Conservation (phyloP, 1,140 invertebrate species). For the Pinna nobilis region DNA sequence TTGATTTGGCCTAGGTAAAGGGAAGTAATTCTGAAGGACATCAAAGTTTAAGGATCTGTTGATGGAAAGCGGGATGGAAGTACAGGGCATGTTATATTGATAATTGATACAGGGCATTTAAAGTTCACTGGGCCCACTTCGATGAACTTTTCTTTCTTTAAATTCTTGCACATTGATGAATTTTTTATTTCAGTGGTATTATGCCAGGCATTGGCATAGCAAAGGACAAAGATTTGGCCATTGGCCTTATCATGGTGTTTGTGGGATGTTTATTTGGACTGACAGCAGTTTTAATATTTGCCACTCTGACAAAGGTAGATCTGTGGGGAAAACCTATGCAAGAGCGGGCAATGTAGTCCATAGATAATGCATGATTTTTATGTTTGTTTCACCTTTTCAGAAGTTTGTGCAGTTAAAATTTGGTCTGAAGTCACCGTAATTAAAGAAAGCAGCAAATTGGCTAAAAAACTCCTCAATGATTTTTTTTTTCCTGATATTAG, state of each 20-base stretch:
- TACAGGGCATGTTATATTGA: too few relatives aligned
- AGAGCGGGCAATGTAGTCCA: too few relatives aligned
- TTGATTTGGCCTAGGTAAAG: too few relatives aligned
- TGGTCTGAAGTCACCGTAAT: too few relatives aligned
- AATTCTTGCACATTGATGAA: background rate
- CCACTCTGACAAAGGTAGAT: slow-evolving; percentile 65
- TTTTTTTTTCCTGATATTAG: too few relatives aligned
- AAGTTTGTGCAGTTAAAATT: too few relatives aligned
- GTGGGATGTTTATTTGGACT: slow-evolving; percentile 68
- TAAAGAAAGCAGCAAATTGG: too few relatives aligned
- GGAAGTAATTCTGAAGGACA: background rate
- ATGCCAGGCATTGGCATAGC: slow-evolving; percentile 60
- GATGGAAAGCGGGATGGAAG: background rate
- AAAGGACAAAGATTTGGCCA: slow-evolving; percentile 52
- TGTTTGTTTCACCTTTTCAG: too few relatives aligned
- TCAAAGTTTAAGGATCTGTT: background rate
- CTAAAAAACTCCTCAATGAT: too few relatives aligned
- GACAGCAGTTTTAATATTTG: slow-evolving; percentile 58
- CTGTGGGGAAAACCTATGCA: too few relatives aligned
- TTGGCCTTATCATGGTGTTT: slow-evolving; percentile 70
- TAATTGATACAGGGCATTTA: background rate
- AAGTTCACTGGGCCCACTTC: background rate
- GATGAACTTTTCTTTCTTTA: background rate
- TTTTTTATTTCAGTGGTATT: slow-evolving; percentile 63
- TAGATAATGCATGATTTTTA: too few relatives aligned